Base-by-base conservation (phyloP, 1,140 invertebrate species). In the Drosophila pseudoobscura region DNA sequence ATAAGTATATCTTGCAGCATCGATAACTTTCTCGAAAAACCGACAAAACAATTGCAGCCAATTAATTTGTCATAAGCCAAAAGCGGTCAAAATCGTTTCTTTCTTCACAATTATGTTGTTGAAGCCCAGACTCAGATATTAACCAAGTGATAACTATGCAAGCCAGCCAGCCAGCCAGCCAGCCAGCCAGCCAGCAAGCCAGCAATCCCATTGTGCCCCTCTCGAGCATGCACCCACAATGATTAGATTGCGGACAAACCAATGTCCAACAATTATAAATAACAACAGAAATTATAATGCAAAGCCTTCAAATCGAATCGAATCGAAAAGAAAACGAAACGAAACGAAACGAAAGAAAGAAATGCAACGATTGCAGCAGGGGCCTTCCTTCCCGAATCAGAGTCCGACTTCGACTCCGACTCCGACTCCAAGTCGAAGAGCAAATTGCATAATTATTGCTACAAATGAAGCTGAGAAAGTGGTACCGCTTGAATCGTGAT, bases 391-490 rank as follows among this genome's bases (percentile, higher is more conserved):
- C 46, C 17, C 61, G 46, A 31, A 13, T 43, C n/a, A 24, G 24
- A 29, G 29, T 47, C 49, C 24, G 31, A 56, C 39, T 57, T 13
- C 52, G 46, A 31, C 39, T 57, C 17, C 52, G 46, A 31, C 13
- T 43, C 17, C 17, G 20, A 29, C 20, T 53, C 49, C 15, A 20
- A 17, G 9, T 46, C 24, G 53, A 65, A 57, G 70, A 87, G 83
- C 83, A 88, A 87, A 87, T 87, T 87, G 82, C 82, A 87, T 87
- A 87, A 87, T 87, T 87, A 87, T 87, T 87, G 78, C 78, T 72
- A 78, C 82, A 87, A 87, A 87, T 87, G 82, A 88, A 87, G 82
- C 78, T 82, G 85, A 85, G 80, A 85, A 87, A 87, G 82, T 87
- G 78, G 82, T 82, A 87, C 83, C 82, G 82, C 88, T 87, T 87